Evolutionary conservation across 1,140 invertebrate genomes (phyloP), one percentile per base, ranked within the genome.

Genomic region (Apis laboriosa): DNA sequence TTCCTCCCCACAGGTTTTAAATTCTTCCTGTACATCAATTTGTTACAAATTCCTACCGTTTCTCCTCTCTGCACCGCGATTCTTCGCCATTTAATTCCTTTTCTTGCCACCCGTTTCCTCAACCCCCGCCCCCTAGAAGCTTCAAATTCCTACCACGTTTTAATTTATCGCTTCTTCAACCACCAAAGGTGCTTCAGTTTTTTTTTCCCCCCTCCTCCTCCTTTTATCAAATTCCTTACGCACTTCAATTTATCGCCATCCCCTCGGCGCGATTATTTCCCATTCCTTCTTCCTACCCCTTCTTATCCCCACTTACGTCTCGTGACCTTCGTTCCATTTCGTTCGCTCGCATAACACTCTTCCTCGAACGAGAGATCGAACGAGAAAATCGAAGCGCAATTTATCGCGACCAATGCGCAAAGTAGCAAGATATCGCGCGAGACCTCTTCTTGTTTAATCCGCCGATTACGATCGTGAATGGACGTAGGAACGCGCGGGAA

Each of bases 381-480:
- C 34, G 24, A 55, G n/a, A 28, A 34, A 43, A 58, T 49, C 43
- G 51, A 24, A 49, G 66, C 21, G 80, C 66, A 76, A 81, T 87
- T 87, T 87, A 87, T 82, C 84, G 85, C 84, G 84, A 87, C 83
- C 84, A 60, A 83, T 83, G 72, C 49, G 55, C 64, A 68, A 61
- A 81, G 51, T 67, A 64, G 79, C 61, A 61, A 58, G 79, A 81
- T 81, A 81, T 81, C 79, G 79, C 79, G 79, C 79, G 79, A 81
- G 79, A 55, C 28, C 67, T 61, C 72, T 76, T 81, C 79, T 81
- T 81, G 79, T 81, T 81, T 76, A 76, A 81, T 81, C 72, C 79
- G 34, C 53, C 61, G 79, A 81, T 81, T 81, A 81, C 79, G 79
- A 81, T 81, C 79, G 63, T 19, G 79, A 76, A 80, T 60, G 79